phyloP scores from a whole-genome alignment of 1,140 invertebrate genomes.

The Eubasilissa regina region DNA sequence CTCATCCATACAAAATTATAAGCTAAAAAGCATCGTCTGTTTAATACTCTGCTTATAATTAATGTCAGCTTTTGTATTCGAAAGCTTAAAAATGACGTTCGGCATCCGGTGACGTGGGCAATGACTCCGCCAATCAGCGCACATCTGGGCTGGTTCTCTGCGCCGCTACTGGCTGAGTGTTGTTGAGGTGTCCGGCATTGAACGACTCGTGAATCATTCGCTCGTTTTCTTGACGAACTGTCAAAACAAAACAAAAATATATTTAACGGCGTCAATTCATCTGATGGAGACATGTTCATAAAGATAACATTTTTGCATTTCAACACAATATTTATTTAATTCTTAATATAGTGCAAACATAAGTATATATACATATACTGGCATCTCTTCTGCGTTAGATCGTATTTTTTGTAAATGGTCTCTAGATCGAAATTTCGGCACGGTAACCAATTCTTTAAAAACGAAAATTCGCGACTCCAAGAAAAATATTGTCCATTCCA shows the following conservation, averaged over 20 bases:
- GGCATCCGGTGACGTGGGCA: conserved; percentile 18
- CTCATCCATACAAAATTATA: not conserved
- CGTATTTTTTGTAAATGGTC: too few species aligned
- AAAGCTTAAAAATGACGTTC: not conserved
- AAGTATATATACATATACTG: too few species aligned
- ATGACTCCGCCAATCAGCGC: conserved; percentile 29
- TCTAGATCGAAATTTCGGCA: too few species aligned
- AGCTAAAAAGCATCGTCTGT: not conserved
- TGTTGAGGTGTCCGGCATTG: conserved; percentile 46
- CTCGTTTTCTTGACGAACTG: conserved; percentile 58
- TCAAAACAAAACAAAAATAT: conserved; percentile 37
- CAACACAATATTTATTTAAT: too few species aligned
- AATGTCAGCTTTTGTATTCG: not conserved
- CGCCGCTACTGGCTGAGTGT: conserved; percentile 40
- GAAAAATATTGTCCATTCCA: too few species aligned
- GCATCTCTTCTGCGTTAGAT: too few species aligned
- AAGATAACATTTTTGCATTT: too few species aligned
- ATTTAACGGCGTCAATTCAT: too few species aligned
- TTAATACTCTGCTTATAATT: not conserved
- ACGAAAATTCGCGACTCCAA: too few species aligned
- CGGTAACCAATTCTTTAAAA: too few species aligned
- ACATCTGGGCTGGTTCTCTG: conserved; percentile 37
- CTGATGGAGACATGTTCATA: too few species aligned
- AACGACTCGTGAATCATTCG: conserved; percentile 55
- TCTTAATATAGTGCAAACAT: too few species aligned